Evolutionary conservation across 1,140 invertebrate genomes (phyloP).

Genomic region (Akabosia matsudoensis): DNA sequence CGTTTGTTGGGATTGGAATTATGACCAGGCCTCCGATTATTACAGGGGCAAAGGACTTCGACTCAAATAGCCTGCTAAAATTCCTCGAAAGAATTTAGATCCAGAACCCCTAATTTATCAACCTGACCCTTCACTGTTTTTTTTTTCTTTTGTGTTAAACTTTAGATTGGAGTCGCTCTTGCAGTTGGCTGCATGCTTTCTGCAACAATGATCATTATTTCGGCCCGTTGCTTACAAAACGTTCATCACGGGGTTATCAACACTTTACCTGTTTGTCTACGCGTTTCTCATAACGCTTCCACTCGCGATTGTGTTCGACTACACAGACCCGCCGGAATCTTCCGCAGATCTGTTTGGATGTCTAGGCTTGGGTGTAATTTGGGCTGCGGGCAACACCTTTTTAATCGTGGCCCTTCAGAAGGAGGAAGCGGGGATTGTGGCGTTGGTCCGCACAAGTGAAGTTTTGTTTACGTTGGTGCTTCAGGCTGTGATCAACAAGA

Average conservation of each 20-base stretch:
- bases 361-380: neutral
- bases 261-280: neutral
- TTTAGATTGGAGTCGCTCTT: neutral
- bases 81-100: no score
- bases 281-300: neutral
- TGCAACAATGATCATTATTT: neutral
- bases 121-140: neutral
- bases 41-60: constrained; percentile 25
- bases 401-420: constrained; percentile 20
- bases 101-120: no score
- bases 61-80: constrained; percentile 14
- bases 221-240: neutral
- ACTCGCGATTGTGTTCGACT: neutral
- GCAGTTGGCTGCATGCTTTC: neutral
- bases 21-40: constrained; percentile 35
- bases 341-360: neutral
- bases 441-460: constrained; percentile 25
- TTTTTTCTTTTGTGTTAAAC: neutral
- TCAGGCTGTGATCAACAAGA: constrained; percentile 11
- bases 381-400: constrained; percentile 13
- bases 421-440: constrained; percentile 29
- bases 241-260: constrained; percentile 6
- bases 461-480: constrained; percentile 30
- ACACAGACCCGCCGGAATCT: neutral
- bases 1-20: constrained; percentile 28